phyloP scores from a whole-genome alignment of 2,797 vertebrate species.

The Tangara arthus region DNA sequence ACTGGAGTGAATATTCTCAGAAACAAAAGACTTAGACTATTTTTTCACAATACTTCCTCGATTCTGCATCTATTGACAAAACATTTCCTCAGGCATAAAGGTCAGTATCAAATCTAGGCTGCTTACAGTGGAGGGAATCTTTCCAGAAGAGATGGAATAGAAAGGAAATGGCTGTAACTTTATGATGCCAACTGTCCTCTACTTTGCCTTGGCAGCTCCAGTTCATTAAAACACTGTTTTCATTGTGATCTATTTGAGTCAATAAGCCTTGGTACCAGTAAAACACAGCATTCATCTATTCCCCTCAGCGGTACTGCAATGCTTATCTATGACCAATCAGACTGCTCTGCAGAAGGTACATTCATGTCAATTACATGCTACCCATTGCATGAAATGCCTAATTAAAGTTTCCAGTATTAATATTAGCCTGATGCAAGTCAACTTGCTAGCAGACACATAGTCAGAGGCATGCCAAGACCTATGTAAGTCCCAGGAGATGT shows the following conservation, averaged over 20 bases:
- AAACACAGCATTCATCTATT: background rate
- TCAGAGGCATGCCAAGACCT: background rate
- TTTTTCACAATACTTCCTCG: background rate
- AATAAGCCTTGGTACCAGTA: background rate
- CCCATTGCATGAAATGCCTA: background rate
- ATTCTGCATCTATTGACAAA: background rate
- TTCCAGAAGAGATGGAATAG: background rate
- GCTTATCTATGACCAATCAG: background rate
- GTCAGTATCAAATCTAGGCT: background rate
- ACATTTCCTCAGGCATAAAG: background rate
- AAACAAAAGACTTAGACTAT: background rate
- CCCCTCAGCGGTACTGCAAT: background rate
- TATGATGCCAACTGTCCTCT: background rate
- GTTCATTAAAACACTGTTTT: background rate
- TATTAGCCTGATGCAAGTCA: background rate
- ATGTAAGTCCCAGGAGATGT: background rate
- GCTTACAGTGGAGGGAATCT: background rate
- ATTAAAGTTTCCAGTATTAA: slow-evolving; percentile 13
- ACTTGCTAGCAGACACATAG: background rate
- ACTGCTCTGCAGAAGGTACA: background rate
- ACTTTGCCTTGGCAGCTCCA: background rate
- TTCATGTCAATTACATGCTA: background rate
- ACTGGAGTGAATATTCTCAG: background rate
- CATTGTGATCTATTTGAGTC: background rate
- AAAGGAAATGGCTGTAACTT: background rate